These are phyloP conservation scores for Pelmatolapia mariae DNA, from an alignment of 2,113 vertebrate genomes.

Conservation along the genomic window DNA sequence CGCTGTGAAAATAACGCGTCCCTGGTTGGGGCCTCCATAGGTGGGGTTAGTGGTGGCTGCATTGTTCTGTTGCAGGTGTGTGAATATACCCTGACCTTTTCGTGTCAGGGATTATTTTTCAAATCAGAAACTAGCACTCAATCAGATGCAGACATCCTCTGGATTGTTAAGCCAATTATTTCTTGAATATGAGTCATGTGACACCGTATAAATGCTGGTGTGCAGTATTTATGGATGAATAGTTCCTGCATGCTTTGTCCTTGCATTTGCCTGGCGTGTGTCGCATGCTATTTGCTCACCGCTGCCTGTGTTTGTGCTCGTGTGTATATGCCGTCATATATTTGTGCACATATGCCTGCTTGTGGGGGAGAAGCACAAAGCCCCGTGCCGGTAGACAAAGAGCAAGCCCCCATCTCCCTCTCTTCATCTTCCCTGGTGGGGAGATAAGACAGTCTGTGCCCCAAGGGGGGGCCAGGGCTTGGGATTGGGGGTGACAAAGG, in stretches of 20 bases:
- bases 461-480: conserved; percentile 8
- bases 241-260: background rate
- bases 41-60: conserved; percentile 5
- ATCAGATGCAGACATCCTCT: conserved; percentile 18
- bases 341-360: conserved; percentile 3
- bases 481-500: conserved; percentile 11
- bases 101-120: background rate
- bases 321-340: background rate
- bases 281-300: background rate
- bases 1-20: background rate
- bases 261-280: background rate
- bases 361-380: conserved; percentile 6
- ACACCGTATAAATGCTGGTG: background rate
- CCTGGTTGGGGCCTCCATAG: background rate
- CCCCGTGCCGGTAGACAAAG: conserved; percentile 45
- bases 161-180: background rate
- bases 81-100: conserved; percentile 22
- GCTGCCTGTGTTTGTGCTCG: background rate
- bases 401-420: conserved; percentile 24
- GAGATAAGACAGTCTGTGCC: conserved; percentile 60
- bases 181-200: background rate
- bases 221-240: conserved; percentile 28
- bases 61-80: conserved; percentile 6
- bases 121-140: background rate
- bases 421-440: conserved; percentile 32